Evolutionary conservation across 1,140 invertebrate species (phyloP), one percentile per base, ranked within the genome.

Genomic region (Homarus americanus): DNA sequence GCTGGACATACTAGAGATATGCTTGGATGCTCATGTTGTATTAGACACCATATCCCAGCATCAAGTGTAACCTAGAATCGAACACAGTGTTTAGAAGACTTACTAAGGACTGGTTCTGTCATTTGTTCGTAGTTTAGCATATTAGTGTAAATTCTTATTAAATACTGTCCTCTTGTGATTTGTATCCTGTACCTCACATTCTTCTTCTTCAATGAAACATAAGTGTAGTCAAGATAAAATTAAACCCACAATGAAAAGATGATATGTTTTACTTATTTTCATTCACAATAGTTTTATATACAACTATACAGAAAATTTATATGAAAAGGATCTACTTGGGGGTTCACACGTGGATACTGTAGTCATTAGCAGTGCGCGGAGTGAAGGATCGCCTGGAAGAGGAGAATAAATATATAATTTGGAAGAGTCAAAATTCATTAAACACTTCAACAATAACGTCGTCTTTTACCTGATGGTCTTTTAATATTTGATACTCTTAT

Each of bases 281-380:
- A 20, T 63, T 20, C 58, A 63, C 58, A 63, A 4, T 24, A 2
- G 58, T 20, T 63, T 15, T 63, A 63, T 63, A 24, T 63, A 63
- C 58, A 63, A 4, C 12, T 63, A 63, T 63, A 63, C 58, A 63
- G 12, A 63, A 24, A 24, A 24, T 10, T 15, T 63, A 20, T 20
- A 4, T 10, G 12, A 20, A 20, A 3, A 20, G 20, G 58, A 20
- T 3, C 0, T 4, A 0, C 24, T 10, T 15, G 20, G 20, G 20
- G 38, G 66, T 28, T 84, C 69, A 84, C 41, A 84, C 82, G 82
- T 84, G 82, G 82, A 84, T 84, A 66, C 82, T 84, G 82, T 84
- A 84, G 66, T 84, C 82, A n/a, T 66, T 84, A 41, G 63, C 63
- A 24, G 63, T 66, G n/a, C 82, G 63, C 28, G 82, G 82, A n/a